Base-by-base conservation (phyloP, 2,888 invertebrate species). In the Leptothorax acervorum region DNA sequence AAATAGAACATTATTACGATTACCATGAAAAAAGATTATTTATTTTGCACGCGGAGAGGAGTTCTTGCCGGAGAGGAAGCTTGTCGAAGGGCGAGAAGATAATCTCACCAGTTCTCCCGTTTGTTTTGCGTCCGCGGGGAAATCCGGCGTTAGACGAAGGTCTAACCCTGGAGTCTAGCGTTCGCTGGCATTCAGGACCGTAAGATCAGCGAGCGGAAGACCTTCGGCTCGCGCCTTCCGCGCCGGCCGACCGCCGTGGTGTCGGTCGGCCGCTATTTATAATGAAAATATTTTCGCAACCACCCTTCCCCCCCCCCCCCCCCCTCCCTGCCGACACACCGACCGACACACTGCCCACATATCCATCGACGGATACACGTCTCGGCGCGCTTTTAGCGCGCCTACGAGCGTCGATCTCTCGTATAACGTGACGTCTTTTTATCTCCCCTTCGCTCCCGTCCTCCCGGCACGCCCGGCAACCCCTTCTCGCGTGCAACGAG, bases 231-330 rank as follows among this genome's bases (percentile, higher is more conserved):
- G 75, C 82, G 53, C 18, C 82, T 89, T 88, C 84, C 85, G 83
- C 55, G 83, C 79, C 76, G 62, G 51, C 28, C 8, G 87, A 87
- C 89, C 12, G 57, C 18, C 35, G 31, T 90, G 85, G 28, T 35
- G 35, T 53, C 31, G 85, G 57, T 78, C 85, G 82, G 79, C 89
- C 83, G 92, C 93, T 94, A 94, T 94, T 94, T 94, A 93, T 94
- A 94, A 93, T 93, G 92, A 91, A 93, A 93, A 93, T 93, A 94
- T 94, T 94, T 94, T 92, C 91, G 90, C 91, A 90, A 87, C 88
- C 48, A 48, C 2, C 6, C 23, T 11, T 42, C 35, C 8, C 0
- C 65, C 15, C 45, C 45, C 3, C 45, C 23, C 71, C 5, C 35
- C 45, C 3, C 45, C 23, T 55, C 5, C 35, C 62, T 15, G 6